These are phyloP conservation scores for Chelonus formosanus DNA, from an alignment of 2,888 invertebrate genomes.

Conservation along the genomic window DNA sequence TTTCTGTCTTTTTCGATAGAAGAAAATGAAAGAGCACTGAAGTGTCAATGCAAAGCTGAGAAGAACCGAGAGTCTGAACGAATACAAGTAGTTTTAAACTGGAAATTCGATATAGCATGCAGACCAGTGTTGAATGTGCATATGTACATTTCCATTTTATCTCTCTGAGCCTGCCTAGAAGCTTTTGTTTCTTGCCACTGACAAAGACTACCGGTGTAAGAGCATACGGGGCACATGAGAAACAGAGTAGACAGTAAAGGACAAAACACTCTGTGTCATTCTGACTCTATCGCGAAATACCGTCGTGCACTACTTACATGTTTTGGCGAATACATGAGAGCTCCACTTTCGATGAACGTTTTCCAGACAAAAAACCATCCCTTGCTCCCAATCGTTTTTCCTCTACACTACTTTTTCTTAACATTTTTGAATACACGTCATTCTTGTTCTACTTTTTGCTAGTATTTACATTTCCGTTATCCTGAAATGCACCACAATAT, in stretches of 20 bases:
- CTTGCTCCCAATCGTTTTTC: conserved; percentile 3
- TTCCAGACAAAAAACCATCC: conserved; percentile 2
- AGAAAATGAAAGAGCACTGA: conserved; percentile 21
- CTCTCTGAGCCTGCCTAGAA: conserved; percentile 42
- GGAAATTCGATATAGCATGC: conserved; percentile 21
- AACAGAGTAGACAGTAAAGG: conserved; percentile 12
- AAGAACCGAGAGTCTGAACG: conserved; percentile 4
- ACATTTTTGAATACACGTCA: not conserved
- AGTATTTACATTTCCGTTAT: too few relatives aligned
- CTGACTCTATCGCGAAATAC: conserved; percentile 38
- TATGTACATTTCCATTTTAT: conserved; percentile 54
- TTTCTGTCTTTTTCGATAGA: not conserved
- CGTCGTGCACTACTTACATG: conserved; percentile 36
- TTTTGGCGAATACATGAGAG: conserved; percentile 39
- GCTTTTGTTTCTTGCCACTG: conserved; percentile 56
- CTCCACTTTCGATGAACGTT: conserved; percentile 24
- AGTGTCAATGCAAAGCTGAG: conserved; percentile 16
- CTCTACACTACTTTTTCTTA: not conserved
- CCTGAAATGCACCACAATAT: too few relatives aligned
- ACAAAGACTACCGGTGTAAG: conserved; percentile 28
- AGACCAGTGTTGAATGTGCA: conserved; percentile 7
- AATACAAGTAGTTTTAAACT: conserved; percentile 26
- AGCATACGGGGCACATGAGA: conserved; percentile 9
- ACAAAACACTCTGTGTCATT: conserved; percentile 31
- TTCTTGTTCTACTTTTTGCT: too few relatives aligned